Evolutionary conservation across 2,888 invertebrate genomes (phyloP), one percentile per base, ranked within the genome.

Genomic region (Cylloceria caligata): DNA sequence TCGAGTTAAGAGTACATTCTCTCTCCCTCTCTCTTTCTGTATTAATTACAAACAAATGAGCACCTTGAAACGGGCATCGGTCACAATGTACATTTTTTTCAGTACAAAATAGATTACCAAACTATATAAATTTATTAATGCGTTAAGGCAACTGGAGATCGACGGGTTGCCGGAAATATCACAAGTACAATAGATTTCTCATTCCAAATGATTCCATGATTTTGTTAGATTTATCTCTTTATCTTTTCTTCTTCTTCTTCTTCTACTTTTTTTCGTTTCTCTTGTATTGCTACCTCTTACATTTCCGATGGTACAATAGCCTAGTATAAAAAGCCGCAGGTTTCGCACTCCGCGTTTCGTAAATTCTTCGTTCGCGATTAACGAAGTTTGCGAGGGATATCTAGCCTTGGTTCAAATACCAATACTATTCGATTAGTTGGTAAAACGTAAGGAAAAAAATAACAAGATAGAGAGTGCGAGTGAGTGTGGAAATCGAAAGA

Each of bases 101-200:
- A 65, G 67, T 82, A 78, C 52, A 67, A 78, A 80, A 75, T 83
- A 89, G 88, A 88, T 89, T 91, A 90, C 88, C 88, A 87, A 89
- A 88, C 69, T 86, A 81, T 86, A 87, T 86, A 80, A 85, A 86
- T 87, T 87, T 88, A 86, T 87, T 86, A 88, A 85, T 88, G 88
- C 84, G 85, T 86, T 91, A 91, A 91, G 91, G 90, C 91, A 90
- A 89, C 88, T 89, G 86, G 86, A 87, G 85, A 85, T 89, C 88
- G 89, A 90, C 72, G 60, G 62, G 69, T 80, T 79, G 78, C 83
- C 65, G 77, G 60, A 83, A 72, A 82, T 85, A 85, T 85, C 83
- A 85, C 84, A 84, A 81, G 74, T 85, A 83, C 47, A 52, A 78
- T 72, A 57, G 57, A 9, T 71, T 68, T 74, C 49, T 74, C 69